A percentile compares a stretch with the other conserved stretches of the same genome.
Conservation (phyloP, 2,888 invertebrate species). For the Oligia latruncula region DNA sequence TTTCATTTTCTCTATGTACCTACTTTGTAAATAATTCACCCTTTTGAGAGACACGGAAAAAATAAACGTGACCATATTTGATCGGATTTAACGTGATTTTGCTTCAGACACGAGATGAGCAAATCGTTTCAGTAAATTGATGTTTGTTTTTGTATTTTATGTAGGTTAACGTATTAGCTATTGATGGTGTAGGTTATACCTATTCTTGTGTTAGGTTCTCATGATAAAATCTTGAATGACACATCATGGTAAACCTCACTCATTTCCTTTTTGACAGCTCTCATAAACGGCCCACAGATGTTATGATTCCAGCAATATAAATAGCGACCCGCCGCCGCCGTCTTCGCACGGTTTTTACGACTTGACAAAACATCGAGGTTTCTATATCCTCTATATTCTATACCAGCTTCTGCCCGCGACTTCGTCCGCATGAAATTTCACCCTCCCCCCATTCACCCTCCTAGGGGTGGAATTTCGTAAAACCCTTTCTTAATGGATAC, state of each 20-base stretch:
- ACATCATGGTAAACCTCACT: background rate
- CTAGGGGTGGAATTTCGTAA: too few relatives aligned
- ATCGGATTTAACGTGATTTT: slow-evolving; percentile 34
- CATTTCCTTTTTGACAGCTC: background rate
- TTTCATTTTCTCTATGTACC: slow-evolving; percentile 43
- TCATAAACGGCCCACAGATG: background rate
- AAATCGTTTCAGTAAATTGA: slow-evolving; percentile 12
- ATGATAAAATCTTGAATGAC: background rate
- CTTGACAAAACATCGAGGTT: background rate
- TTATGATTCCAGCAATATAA: background rate
- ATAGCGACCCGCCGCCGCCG: background rate
- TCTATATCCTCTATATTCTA: background rate
- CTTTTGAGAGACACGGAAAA: slow-evolving; percentile 28
- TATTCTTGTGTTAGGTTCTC: too few relatives aligned
- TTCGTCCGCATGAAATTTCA: too few relatives aligned
- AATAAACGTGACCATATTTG: slow-evolving; percentile 37
- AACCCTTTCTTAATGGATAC: too few relatives aligned
- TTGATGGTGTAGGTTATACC: background rate
- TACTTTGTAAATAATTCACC: slow-evolving; percentile 41
- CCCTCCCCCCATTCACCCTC: too few relatives aligned
- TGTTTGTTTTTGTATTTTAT: slow-evolving; percentile 16
- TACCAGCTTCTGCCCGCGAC: too few relatives aligned
- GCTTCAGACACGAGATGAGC: slow-evolving; percentile 2
- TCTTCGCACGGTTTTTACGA: background rate
- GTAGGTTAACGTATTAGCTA: background rate